A percentile compares a stretch with the other conserved stretches of the same genome.
These are phyloP conservation scores for Naso thynnoides DNA, from an alignment of 2,797 vertebrate species.

Conservation along the genomic window DNA sequence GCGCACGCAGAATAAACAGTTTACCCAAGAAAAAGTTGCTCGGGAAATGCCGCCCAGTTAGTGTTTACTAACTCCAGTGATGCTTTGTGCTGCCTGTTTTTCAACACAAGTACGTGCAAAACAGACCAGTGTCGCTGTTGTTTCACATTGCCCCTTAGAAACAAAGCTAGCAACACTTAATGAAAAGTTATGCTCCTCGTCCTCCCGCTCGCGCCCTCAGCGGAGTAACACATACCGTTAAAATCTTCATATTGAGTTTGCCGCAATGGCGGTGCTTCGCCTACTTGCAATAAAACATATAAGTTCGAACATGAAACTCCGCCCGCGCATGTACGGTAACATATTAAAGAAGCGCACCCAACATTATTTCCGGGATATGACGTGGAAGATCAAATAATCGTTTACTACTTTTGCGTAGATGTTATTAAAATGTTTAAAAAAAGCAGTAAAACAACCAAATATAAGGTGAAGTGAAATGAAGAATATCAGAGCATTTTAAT, in stretches of 20 bases:
- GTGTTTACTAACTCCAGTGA: background rate
- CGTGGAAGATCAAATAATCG: background rate
- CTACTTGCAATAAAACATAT: rapidly evolving
- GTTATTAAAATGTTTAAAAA: no score
- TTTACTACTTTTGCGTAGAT: background rate
- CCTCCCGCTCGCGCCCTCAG: constrained; percentile 77
- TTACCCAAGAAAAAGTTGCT: rapidly evolving
- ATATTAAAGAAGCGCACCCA: background rate
- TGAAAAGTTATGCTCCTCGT: constrained; percentile 48
- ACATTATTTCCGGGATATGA: constrained; percentile 51
- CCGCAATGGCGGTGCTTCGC: constrained; percentile 47
- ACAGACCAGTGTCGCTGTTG: no score
- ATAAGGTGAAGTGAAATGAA: no score
- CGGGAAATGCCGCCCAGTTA: background rate
- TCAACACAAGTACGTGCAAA: no score
- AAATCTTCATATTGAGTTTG: rapidly evolving
- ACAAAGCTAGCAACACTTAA: background rate
- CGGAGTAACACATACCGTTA: rapidly evolving
- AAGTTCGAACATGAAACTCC: background rate
- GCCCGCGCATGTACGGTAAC: rapidly evolving
- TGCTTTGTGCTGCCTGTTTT: background rate
- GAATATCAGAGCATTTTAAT: no score
- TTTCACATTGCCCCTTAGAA: background rate
- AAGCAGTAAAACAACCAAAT: no score
- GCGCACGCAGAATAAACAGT: background rate